Base-by-base conservation (phyloP, 2,113 vertebrate species). In the Chionomys nivalis region DNA sequence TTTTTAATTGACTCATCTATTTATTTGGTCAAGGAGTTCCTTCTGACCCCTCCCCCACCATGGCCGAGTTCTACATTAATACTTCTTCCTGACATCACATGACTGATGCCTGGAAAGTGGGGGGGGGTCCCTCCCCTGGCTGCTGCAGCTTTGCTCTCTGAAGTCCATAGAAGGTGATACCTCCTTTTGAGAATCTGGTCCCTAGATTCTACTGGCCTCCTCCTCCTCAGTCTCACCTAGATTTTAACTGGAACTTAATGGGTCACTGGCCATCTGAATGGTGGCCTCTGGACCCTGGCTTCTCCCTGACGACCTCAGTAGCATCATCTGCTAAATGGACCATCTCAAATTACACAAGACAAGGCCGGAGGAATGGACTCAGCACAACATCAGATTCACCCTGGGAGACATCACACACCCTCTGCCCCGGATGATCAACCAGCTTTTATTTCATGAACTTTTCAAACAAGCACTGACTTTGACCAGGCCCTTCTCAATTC, bases 291-390 rank as follows among this genome's bases (percentile, higher is more conserved):
- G 70, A 70, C 75, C 6, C 65, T 28, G 55, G 39, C 65, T 68
- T 28, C 33, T 49, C 65, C 63, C 61, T 5, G 4, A n/a, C 33
- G 70, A 49, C 70, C 91, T 94, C 91, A 63, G 83, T 63, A 65
- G 49, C 87, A 87, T 16, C 78, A 66, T 68, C 95, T 95, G 68
- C 61, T 66, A 96, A 97, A 97, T 95, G 96, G 96, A 88, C 55
- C 87, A 23, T 58, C 73, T 73, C 31, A 0, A 5, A 6, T 68
- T 24, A 83, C 93, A 61, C 44, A 23, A 55, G 55, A 39, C 52
- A 68, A 78, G 55, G 47, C 0, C n/a, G 42, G 26, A 70, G 82
- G 44, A 75, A 94, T 76, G 4, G 49, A 65, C 36, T 42, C n/a
- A 19, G 9, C 7, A 11, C 39, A 7, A 4, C 8, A 10, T 19